Conservation (phyloP, 2,888 invertebrate genomes). For the Cancer borealis region DNA sequence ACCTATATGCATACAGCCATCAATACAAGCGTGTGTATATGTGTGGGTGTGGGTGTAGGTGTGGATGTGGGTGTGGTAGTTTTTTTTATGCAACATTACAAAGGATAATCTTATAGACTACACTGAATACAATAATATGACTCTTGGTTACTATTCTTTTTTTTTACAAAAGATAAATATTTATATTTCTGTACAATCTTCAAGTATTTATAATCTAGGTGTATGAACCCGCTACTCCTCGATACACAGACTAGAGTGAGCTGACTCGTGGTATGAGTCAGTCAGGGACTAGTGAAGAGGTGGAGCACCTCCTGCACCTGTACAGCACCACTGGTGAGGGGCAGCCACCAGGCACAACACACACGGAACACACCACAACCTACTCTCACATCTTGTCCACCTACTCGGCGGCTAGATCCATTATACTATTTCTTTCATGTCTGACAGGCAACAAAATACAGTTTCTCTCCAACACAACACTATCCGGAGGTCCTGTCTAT, state of each 20-base stretch:
- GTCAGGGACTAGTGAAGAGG: background rate
- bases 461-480: background rate
- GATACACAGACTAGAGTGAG: background rate
- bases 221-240: slow-evolving; percentile 4
- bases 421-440: background rate
- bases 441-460: background rate
- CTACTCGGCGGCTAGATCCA: background rate
- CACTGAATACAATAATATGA: background rate
- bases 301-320: background rate
- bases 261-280: background rate
- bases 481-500: background rate
- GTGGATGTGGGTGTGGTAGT: background rate
- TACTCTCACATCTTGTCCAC: background rate
- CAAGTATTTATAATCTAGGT: slow-evolving; percentile 52
- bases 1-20: background rate
- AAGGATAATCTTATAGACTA: background rate
- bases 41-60: background rate
- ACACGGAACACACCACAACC: background rate
- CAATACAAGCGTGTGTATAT: background rate
- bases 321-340: background rate
- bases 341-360: background rate
- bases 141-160: background rate
- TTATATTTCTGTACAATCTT: slow-evolving; percentile 36
- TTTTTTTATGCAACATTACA: background rate
- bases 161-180: slow-evolving; percentile 39